Evolutionary conservation across 64 coral and sea anemone genomes (phyloP).

Genomic region (Trachythela sp.): DNA sequence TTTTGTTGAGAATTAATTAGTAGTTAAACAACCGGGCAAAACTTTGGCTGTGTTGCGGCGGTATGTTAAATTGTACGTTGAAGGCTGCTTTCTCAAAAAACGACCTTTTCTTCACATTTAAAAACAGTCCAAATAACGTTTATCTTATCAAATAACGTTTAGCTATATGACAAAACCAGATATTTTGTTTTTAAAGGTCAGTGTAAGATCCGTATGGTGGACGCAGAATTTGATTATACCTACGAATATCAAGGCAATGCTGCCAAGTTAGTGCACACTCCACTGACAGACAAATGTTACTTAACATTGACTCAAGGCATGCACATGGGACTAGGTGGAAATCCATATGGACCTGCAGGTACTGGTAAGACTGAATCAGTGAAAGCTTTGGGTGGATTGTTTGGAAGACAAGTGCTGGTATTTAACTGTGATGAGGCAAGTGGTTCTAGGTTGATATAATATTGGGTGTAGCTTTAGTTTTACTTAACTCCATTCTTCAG

Average conservation of each 20-base stretch:
- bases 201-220: slow-evolving; percentile 91
- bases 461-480: too few relatives aligned
- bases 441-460: background rate
- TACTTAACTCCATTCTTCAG: too few relatives aligned
- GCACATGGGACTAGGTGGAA: slow-evolving; percentile 94
- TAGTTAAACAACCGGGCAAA: too few relatives aligned
- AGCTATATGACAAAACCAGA: background rate
- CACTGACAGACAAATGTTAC: slow-evolving; percentile 98
- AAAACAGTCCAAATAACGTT: too few relatives aligned
- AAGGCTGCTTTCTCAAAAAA: too few relatives aligned
- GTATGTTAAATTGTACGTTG: too few relatives aligned
- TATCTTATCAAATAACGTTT: too few relatives aligned
- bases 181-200: background rate
- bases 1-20: too few relatives aligned
- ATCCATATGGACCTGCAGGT: slow-evolving; percentile 96
- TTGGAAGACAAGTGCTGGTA: slow-evolving; percentile 91
- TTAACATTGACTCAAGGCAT: slow-evolving; percentile 94
- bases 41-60: too few relatives aligned
- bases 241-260: slow-evolving; percentile 98
- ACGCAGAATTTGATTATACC: slow-evolving; percentile 89
- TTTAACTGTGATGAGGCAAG: slow-evolving; percentile 98
- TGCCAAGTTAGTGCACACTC: slow-evolving; percentile 91
- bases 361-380: slow-evolving; percentile 98
- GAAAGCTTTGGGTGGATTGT: slow-evolving; percentile 89
- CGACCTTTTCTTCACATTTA: too few relatives aligned